These are phyloP conservation scores for Halcyon leucocephala DNA, from an alignment of 2,797 vertebrate genomes.

Conservation along the genomic window DNA sequence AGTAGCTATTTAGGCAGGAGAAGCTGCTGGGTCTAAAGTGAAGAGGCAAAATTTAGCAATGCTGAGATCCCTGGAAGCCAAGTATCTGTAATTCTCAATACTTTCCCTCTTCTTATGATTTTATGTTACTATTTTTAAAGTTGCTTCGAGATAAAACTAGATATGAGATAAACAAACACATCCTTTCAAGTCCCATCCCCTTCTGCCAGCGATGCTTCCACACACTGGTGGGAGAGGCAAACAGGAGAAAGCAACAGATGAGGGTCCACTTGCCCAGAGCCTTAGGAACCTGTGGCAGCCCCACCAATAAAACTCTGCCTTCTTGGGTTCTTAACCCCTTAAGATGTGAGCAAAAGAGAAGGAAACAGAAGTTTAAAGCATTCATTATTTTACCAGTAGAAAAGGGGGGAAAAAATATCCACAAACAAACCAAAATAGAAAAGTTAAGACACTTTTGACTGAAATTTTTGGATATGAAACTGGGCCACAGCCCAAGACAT, in stretches of 20 bases:
- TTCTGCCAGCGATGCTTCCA: neutral
- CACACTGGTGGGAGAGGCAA: neutral
- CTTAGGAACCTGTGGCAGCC: neutral
- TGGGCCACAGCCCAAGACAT: neutral
- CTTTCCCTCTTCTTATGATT: neutral
- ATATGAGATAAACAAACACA: neutral
- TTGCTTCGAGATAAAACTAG: neutral
- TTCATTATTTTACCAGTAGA: neutral
- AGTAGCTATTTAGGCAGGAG: neutral
- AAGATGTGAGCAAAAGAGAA: neutral
- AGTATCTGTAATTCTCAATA: neutral
- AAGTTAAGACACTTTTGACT: neutral
- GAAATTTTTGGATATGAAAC: neutral
- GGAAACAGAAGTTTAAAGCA: neutral
- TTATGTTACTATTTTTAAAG: neutral
- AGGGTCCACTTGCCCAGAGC: neutral
- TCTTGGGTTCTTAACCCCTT: neutral
- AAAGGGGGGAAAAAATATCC: neutral
- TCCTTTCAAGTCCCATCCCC: neutral
- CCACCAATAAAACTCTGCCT: neutral
- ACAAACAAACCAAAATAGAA: neutral
- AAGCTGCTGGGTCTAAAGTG: neutral
- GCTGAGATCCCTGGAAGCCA: neutral
- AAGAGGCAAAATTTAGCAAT: neutral
- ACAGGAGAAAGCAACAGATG: neutral